Evolutionary conservation across 2,113 vertebrate species (phyloP), one percentile per base, ranked within the genome.

Genomic region (Phrynocephalus versicolor): DNA sequence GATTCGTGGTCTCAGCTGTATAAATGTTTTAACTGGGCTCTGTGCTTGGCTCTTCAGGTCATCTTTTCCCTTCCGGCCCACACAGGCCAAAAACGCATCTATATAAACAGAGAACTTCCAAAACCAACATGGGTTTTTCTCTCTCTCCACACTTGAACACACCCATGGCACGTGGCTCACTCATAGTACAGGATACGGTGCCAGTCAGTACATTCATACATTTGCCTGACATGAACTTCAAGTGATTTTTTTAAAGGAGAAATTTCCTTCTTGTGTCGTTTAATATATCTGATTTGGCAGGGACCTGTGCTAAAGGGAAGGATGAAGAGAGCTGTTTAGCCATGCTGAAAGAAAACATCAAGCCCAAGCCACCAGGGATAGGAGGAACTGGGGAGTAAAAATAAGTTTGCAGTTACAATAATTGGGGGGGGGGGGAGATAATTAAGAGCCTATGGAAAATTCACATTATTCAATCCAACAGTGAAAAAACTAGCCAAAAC

Each of bases 11-110:
- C 83, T 94, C 93, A 94, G 93, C 94, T 95, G 93, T 94, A 91
- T 94, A 93, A 95, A 94, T 92, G 93, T 95, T 95, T 93, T 93
- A 95, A 94, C 87, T 93, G 92, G 90, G 91, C 93, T 90, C 92
- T 86, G 30, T 93, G 90, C 93, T 88, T 74, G 90, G 73, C 90
- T 91, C 82, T 91, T 91, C 90, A 93, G 92, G 90, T 92, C 91
- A 90, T 62, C 86, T 88, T 86, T 94, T 93, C 85, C 83, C 88
- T 91, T 94, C 93, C 67, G 76, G 92, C 91, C 90, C 88, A 91
- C 92, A 94, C 86, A 93, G 84, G 87, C 93, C 92, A 92, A 91
- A 93, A 88, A 81, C 39, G 84, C 85, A 93, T 91, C 91, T 88
- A 35, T 75, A 85, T 82, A 93, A 91, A 90, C 89, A 93, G 83